Base-by-base conservation (phyloP, 2,113 vertebrate genomes). In the Pimephales promelas region DNA sequence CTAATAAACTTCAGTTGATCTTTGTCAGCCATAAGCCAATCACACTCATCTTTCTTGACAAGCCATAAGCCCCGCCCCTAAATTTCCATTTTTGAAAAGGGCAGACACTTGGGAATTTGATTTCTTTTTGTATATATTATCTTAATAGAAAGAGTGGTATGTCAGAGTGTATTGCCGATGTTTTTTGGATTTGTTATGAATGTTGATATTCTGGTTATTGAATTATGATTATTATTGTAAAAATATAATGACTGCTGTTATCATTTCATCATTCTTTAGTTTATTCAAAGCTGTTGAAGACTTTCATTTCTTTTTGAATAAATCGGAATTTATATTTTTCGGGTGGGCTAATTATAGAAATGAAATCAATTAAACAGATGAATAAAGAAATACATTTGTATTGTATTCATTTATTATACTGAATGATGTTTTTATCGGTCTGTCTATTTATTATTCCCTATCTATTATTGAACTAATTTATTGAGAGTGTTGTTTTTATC, bases 181-280 rank as follows among this genome's bases (percentile, higher is more conserved):
- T 94, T 93, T 93, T 91, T 93, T 94, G 90, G 92, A 93, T 93
- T 93, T 94, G 92, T 94, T 93, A 94, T 94, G 93, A 94, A 94
- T 95, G 94, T 95, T 93, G 90, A 94, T 94, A 94, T 94, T 93
- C 93, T 93, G 91, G 91, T 92, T 90, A 93, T 93, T 93, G 86
- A 92, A 93, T 92, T 86, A 88, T 87, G 83, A 86, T 88, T 85
- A 87, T 82, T 87, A 80, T 85, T 91, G 92, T 94, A 89, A 92
- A 93, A 90, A 93, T 92, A 92, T 54, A 70, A 93, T 92, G 91
- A 94, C 93, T 93, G 91, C 91, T 92, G 93, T 86, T 92, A 91
- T 92, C 84, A 90, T 92, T 93, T 93, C 88, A 90, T 92, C 87
- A 52, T 74, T 20, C 88, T 92, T 92, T 89, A 88, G 89, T 92